Evolutionary conservation across 2,888 invertebrate genomes (phyloP).

Genomic region (Synanthedon tipuliformis): DNA sequence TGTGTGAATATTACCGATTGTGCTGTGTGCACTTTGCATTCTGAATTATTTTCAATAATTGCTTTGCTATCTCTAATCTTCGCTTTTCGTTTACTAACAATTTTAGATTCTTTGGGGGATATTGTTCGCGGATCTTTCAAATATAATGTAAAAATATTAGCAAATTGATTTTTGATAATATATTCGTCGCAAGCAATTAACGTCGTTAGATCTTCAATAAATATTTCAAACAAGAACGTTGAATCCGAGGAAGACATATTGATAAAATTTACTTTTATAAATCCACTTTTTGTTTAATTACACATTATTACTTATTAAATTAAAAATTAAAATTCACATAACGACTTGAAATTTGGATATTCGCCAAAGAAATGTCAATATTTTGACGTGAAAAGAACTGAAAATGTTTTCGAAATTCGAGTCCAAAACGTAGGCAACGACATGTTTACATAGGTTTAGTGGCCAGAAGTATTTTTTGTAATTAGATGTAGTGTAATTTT

Average conservation of each 20-base stretch:
- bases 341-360: slow-evolving; percentile 27
- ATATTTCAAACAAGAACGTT: slow-evolving; percentile 49
- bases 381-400: slow-evolving; percentile 2
- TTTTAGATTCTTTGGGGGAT: slow-evolving; percentile 6
- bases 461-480: too few relatives aligned
- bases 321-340: background rate
- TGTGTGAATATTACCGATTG: slow-evolving; percentile 26
- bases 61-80: slow-evolving; percentile 13
- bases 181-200: slow-evolving; percentile 28
- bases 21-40: slow-evolving; percentile 16
- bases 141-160: slow-evolving; percentile 36
- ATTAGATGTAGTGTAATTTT: too few relatives aligned
- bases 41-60: background rate
- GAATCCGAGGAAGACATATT: slow-evolving; percentile 47
- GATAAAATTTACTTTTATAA: background rate
- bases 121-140: slow-evolving; percentile 27
- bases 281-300: background rate
- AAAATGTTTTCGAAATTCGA: too few relatives aligned
- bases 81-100: slow-evolving; percentile 16
- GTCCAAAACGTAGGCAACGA: too few relatives aligned
- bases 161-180: slow-evolving; percentile 32
- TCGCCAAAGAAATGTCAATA: slow-evolving; percentile 19
- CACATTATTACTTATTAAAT: too few relatives aligned
- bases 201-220: slow-evolving; percentile 34
- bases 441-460: too few relatives aligned